Evolutionary conservation across 2,888 invertebrate genomes (phyloP), one percentile per base, ranked within the genome.

Genomic region (Neoscelio sp.): DNA sequence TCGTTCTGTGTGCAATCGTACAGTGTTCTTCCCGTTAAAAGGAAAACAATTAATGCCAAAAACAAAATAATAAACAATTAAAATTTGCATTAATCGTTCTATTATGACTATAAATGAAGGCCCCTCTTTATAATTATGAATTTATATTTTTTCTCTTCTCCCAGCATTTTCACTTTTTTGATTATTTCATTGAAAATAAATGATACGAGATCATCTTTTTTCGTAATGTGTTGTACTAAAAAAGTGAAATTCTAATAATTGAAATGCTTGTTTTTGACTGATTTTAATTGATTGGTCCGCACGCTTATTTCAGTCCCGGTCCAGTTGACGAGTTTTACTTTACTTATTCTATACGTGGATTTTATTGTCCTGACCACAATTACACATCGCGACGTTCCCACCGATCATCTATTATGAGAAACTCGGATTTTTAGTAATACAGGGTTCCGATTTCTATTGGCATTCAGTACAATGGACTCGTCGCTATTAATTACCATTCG

Each of bases 221-320:
- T 46, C 28, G 48, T 5, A 6, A 13, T 10, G 30, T 12, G 15
- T 18, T 54, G 4, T n/a, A 23, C 38, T 62, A 46, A 62, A 46
- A 62, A 62, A 62, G 44, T 46, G 46, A 33, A 23, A 33, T 17
- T 46, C 35, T 46, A n/a, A n/a, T n/a, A n/a, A n/a, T n/a, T 46
- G 17, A 4, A 20, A 10, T 50, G 26, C 50, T 26, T 50, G 50
- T 48, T 1, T 17, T 15, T 4, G 15, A 10, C 15, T 18, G 44
- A 1, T 46, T 62, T 64, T 38, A 50, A 64, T 64, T 64, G 48
- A 48, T 64, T 50, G 50, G 26, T 26, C 38, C 15, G 26, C 17
- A 10, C 60, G 18, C 44, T 18, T 60, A 18, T 28, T 28, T 18
- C 15, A 1, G 40, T 28, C n/a, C n/a, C n/a, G n/a, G n/a, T n/a